These are phyloP conservation scores for Cladopsammia gracilis DNA, from an alignment of 64 coral and sea anemone genomes.

Conservation along the genomic window DNA sequence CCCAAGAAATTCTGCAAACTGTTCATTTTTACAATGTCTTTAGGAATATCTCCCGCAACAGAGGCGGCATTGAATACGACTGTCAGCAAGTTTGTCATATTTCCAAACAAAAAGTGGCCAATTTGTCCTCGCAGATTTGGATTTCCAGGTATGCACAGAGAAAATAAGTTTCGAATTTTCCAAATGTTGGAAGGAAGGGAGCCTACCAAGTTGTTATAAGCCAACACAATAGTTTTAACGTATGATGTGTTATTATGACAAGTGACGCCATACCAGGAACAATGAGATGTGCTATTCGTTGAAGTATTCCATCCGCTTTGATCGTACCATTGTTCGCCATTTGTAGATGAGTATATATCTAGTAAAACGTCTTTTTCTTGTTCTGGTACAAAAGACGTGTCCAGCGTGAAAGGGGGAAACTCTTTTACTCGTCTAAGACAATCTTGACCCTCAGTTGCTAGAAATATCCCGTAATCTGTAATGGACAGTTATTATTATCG, in stretches of 20 bases:
- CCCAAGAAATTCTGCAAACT: background rate
- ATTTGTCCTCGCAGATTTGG: background rate
- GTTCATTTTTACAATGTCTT: background rate
- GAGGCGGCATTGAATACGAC: background rate
- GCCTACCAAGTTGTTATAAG: slow-evolving; percentile 25
- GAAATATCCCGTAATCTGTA: background rate
- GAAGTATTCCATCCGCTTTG: slow-evolving; percentile 21
- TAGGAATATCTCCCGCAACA: background rate
- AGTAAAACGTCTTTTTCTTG: slow-evolving; percentile 30
- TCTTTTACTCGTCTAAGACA: background rate
- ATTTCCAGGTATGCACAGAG: background rate
- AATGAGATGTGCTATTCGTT: background rate
- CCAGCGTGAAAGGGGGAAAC: background rate
- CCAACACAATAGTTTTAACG: slow-evolving; percentile 2
- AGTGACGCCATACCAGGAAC: slow-evolving; percentile 25
- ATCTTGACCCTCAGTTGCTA: background rate
- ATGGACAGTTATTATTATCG: background rate
- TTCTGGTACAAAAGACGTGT: background rate
- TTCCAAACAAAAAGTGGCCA: slow-evolving; percentile 25
- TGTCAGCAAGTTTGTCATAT: slow-evolving; percentile 5
- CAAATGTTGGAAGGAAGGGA: slow-evolving; percentile 17
- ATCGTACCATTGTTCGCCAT: slow-evolving; percentile 40
- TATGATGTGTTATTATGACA: background rate
- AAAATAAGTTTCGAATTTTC: slow-evolving; percentile 13
- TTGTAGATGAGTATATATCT: slow-evolving; percentile 32